These are phyloP conservation scores for Nemopilema nomurai DNA, from an alignment of 30 jellyfish, hydroid and myxozoan species.

Conservation along the genomic window DNA sequence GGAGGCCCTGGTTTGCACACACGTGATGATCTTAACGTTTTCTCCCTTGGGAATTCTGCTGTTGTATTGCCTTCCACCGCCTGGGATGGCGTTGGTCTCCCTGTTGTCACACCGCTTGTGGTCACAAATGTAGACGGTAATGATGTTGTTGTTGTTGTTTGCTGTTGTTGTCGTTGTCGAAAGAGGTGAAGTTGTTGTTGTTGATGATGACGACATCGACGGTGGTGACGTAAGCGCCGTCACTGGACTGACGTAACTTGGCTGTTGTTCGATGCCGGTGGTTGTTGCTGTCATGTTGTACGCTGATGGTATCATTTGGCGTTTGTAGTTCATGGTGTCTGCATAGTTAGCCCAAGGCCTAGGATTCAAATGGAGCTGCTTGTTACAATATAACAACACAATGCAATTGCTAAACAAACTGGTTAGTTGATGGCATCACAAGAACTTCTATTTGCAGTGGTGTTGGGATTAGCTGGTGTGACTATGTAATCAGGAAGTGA, in stretches of 20 bases:
- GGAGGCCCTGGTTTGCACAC: conserved; percentile 94
- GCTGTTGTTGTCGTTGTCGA: neutral
- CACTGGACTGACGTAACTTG: neutral
- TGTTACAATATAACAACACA: too few relatives aligned
- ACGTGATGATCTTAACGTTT: conserved; percentile 65
- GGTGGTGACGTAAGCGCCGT: neutral
- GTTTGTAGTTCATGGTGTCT: neutral
- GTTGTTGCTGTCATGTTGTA: neutral
- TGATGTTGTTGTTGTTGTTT: too few relatives aligned
- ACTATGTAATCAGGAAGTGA: too few relatives aligned
- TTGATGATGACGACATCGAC: neutral
- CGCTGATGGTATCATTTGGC: neutral
- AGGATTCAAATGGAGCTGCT: conserved; percentile 1
- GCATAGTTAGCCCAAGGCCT: conserved; percentile 2
- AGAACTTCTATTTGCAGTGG: too few relatives aligned
- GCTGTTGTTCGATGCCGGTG: neutral
- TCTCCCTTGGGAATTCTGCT: neutral
- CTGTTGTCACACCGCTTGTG: neutral
- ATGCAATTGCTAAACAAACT: too few relatives aligned
- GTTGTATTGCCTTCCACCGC: neutral
- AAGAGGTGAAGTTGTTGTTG: neutral
- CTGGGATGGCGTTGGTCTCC: neutral
- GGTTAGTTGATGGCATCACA: too few relatives aligned
- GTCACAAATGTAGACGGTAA: neutral
- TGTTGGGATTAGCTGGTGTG: too few relatives aligned